Base-by-base conservation (phyloP, 2,888 invertebrate species). In the Cephonodes hylas region DNA sequence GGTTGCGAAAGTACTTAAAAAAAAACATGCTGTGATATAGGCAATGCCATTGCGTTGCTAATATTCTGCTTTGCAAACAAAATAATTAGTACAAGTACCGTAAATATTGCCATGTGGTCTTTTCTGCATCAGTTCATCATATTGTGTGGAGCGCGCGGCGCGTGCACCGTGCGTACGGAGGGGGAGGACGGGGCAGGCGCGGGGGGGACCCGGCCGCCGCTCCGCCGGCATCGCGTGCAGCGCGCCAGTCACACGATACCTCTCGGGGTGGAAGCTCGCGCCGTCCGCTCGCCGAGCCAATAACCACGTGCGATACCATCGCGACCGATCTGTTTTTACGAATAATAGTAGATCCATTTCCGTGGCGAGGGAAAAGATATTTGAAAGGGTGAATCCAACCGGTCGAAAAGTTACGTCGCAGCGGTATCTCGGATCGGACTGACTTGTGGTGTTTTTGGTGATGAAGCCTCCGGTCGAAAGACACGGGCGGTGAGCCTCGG, bases 261-360 rank as follows among this genome's bases (percentile, higher is more conserved):
- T 66, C 67, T 71, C 79, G 73, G 61, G 25, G 78, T 0, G 80
- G 66, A 73, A 84, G 85, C 75, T 70, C 63, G 85, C 76, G 77
- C 67, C 58, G 34, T 27, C 8, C 42, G 58, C 20, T 46, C 1
- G 1, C 31, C 64, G 60, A 65, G 53, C 60, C 48, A 42, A 18
- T 23, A 56, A 62, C 64, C 89, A 88, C 89, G 89, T 89, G 89
- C 68, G 76, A 67, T 59, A 66, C 56, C 66, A 34, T 66, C 66
- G 70, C 64, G 62, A 59, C 46, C 25, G 42, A 38, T 25, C 13
- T 6, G n/a, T 46, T 38, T 18, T 18, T 15, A 18, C 34, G 20
- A 31, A 45, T 44, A 22, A 6, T 25, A 56, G 23, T 60, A 18
- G 42, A 25, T 8, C 10, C 18, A 20, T 38, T 60, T 25, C 18